A percentile compares a stretch with the other conserved stretches of the same genome.
Evolutionary conservation across 2,797 vertebrate genomes (phyloP).

Genomic region (Rhinoraja longicauda): DNA sequence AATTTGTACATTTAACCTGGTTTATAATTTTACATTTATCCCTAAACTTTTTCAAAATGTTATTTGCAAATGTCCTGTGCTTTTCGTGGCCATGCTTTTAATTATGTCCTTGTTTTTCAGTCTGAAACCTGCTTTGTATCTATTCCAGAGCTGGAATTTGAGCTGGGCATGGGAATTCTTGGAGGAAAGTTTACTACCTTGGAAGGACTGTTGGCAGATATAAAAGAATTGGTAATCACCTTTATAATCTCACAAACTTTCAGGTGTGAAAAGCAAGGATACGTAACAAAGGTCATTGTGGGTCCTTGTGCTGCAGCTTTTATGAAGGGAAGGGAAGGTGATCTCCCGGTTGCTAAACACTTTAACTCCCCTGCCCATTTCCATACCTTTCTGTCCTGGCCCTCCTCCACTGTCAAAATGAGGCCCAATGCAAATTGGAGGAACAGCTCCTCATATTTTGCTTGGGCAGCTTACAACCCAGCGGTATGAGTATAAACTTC

Average conservation of each 20-base stretch:
- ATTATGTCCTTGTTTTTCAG: slow-evolving; percentile 47
- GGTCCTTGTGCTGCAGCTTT: background rate
- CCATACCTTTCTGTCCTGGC: no score
- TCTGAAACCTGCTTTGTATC: slow-evolving; percentile 80
- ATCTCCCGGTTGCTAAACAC: no score
- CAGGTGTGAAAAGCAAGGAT: no score
- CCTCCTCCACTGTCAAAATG: no score
- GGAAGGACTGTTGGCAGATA: slow-evolving; percentile 84
- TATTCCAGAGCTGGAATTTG: slow-evolving; percentile 90
- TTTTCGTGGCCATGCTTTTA: background rate
- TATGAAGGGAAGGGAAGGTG: background rate
- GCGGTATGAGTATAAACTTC: no score
- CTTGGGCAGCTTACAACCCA: no score
- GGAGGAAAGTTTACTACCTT: slow-evolving; percentile 92
- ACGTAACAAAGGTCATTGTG: background rate
- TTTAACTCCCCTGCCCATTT: no score
- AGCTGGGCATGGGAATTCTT: slow-evolving; percentile 84
- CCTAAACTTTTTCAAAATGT: background rate
- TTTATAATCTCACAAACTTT: background rate
- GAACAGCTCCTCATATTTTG: no score
- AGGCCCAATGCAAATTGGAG: no score
- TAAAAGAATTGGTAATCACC: slow-evolving; percentile 69
- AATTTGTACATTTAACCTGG: background rate
- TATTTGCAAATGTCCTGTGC: background rate
- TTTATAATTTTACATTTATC: background rate